phyloP scores from a whole-genome alignment of 2,888 invertebrate genomes.

The Drosophila robusta region DNA sequence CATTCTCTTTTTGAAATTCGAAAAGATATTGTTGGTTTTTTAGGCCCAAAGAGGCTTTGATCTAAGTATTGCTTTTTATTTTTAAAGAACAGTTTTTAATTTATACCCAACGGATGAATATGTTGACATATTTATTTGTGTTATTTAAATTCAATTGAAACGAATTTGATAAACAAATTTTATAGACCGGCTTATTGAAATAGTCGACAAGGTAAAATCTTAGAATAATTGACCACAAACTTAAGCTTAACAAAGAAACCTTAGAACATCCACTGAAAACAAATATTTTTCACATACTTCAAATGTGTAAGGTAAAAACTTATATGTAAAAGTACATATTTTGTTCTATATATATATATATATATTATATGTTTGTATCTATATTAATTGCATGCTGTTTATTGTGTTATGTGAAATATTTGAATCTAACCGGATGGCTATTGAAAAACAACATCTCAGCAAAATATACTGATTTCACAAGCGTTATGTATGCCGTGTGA shows the following conservation, averaged over 20 bases:
- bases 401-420: conserved; percentile 21
- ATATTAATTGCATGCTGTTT: conserved; percentile 11
- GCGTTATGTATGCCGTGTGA: background rate
- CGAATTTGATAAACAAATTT: conserved; percentile 39
- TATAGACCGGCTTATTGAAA: conserved; percentile 25
- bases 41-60: background rate
- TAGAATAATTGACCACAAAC: conserved; percentile 48
- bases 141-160: conserved; percentile 18
- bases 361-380: conserved; percentile 8
- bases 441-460: conserved; percentile 1
- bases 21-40: background rate
- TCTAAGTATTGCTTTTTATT: conserved; percentile 12
- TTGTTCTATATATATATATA: conserved; percentile 5
- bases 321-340: conserved; percentile 37
- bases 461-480: conserved; percentile 1
- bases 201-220: conserved; percentile 48
- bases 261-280: conserved; percentile 38
- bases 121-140: conserved; percentile 32
- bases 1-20: background rate
- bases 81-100: conserved; percentile 7
- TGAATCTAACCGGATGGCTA: conserved; percentile 3
- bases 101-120: conserved; percentile 25
- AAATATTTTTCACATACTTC: conserved; percentile 26
- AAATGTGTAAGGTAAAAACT: conserved; percentile 51
- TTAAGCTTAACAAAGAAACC: conserved; percentile 49